These are phyloP conservation scores for Benitochromis conjunctus DNA, from an alignment of 2,113 vertebrate genomes.

Conservation along the genomic window DNA sequence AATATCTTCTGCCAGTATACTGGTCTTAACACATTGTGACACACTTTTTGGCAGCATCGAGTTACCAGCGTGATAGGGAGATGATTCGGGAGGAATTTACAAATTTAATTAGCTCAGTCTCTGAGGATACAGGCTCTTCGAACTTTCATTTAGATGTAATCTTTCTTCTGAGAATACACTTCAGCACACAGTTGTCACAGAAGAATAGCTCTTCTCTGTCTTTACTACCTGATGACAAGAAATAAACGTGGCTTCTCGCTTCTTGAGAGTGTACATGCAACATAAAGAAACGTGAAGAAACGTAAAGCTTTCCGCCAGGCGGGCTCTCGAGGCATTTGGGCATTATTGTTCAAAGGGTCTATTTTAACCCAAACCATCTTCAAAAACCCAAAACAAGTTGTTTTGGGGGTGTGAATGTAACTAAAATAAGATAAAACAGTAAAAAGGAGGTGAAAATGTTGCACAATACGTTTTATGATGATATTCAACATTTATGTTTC, in stretches of 20 bases:
- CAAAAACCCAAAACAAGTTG: background rate
- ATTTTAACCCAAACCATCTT: background rate
- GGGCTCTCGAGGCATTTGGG: background rate
- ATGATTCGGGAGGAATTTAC: slow-evolving; percentile 57
- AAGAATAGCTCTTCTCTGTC: background rate
- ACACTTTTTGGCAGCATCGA: slow-evolving; percentile 52
- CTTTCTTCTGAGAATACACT: slow-evolving; percentile 57
- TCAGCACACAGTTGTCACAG: background rate
- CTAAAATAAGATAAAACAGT: background rate
- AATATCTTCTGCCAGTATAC: slow-evolving; percentile 11
- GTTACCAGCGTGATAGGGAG: slow-evolving; percentile 27
- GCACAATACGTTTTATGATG: background rate
- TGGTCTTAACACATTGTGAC: slow-evolving; percentile 46
- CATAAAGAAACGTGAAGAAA: background rate
- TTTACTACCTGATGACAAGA: background rate
- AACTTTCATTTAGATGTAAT: slow-evolving; percentile 67
- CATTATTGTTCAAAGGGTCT: background rate
- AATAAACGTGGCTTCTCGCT: background rate
- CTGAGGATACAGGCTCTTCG: slow-evolving; percentile 49
- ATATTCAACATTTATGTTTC: background rate
- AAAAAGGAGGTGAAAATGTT: background rate
- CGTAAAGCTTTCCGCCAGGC: background rate
- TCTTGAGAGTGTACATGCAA: background rate
- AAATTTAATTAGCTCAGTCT: slow-evolving; percentile 68
- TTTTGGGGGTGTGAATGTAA: background rate